Evolutionary conservation across 2,113 vertebrate species (phyloP), one percentile per base, ranked within the genome.

Genomic region (Ictalurus furcatus): DNA sequence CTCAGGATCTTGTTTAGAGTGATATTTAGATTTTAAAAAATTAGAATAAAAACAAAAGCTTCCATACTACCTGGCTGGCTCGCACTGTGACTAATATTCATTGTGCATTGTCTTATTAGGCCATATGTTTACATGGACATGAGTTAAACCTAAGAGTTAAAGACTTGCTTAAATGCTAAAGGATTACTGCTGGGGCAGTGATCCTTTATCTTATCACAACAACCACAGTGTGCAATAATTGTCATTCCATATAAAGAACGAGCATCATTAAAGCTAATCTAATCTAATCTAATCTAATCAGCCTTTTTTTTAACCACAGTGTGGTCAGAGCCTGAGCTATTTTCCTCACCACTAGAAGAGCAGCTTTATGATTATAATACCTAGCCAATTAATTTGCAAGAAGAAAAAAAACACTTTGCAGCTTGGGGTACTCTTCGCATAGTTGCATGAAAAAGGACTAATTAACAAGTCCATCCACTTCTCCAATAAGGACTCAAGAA

Each of bases 371-470:
- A 76, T 89, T 89, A 63, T 84, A 79, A 85, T 86, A 80, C 44
- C 56, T 19, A 73, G 44, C 87, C 80, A 90, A 89, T 90, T 90
- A 84, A 92, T 89, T 88, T 88, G 88, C 65, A 37, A 9, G 28
- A 48, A 84, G 56, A 89, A 85, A 86, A 84, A 84, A 87, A 84
- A 74, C 86, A 84, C 86, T 89, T 85, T 88, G 86, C 85, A 81
- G 34, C 85, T 80, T 74, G 65, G 63, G 85, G 78, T 84, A 28
- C 88, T 73, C 88, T 90, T 86, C 79, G 67, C 61, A 79, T 74
- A 90, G 88, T 37, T 88, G 89, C 71, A 92, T 89, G 83, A 80
- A 80, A 88, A 89, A 90, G 88, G 74, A 80, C 87, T 90, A 88
- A 90, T 90, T 89, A 90, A 81, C 73, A 52, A 86, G 87, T 37